Evolutionary conservation across 2,888 invertebrate species (phyloP).

Genomic region (Operophtera brumata): DNA sequence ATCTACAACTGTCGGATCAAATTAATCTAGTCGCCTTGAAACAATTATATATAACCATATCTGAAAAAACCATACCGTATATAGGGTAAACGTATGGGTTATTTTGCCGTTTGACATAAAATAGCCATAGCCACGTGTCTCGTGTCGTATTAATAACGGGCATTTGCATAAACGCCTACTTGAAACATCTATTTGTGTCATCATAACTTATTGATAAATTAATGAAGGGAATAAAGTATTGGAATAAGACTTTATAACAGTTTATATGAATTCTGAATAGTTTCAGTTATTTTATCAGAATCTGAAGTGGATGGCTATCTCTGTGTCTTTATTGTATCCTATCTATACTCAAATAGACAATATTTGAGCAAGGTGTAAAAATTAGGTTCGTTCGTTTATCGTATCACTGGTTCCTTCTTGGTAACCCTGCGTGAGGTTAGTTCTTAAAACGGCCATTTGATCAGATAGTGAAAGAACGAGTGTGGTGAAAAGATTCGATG

Average conservation of each 20-base stretch:
- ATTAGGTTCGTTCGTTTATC: too few species aligned
- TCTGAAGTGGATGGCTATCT: neutral
- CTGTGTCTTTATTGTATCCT: neutral
- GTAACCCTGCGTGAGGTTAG: too few species aligned
- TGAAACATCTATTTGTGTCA: neutral
- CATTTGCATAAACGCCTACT: conserved; percentile 21
- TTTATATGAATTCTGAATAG: neutral
- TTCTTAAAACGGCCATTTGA: too few species aligned
- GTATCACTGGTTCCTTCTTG: too few species aligned
- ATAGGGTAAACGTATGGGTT: conserved; percentile 21
- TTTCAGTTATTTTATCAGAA: neutral
- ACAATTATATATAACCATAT: conserved; percentile 30
- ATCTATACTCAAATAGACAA: too few species aligned
- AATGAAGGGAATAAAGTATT: conserved; percentile 15
- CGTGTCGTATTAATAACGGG: conserved; percentile 9
- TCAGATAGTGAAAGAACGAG: too few species aligned
- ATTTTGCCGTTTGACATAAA: conserved; percentile 10
- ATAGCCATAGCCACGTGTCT: conserved; percentile 7
- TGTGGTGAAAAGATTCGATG: too few species aligned
- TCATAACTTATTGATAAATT: conserved; percentile 2
- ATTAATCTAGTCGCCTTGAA: conserved; percentile 10
- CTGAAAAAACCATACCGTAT: conserved; percentile 15
- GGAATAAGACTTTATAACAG: too few species aligned
- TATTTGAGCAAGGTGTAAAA: too few species aligned
- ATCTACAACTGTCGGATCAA: neutral